These are phyloP conservation scores for Mormyrops boulengeri DNA, from an alignment of 2,797 vertebrate genomes.

Conservation along the genomic window DNA sequence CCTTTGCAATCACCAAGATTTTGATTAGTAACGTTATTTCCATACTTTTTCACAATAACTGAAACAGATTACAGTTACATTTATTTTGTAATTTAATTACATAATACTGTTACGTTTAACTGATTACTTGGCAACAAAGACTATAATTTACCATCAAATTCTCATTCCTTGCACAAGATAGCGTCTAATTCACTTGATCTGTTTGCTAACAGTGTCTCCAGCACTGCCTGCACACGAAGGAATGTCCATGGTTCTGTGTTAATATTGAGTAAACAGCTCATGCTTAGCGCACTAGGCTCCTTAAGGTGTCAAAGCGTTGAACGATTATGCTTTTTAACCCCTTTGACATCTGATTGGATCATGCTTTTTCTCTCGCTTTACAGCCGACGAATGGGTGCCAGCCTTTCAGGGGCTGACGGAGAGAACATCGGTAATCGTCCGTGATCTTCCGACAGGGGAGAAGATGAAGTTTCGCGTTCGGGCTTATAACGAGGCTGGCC, in stretches of 20 bases:
- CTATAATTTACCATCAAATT: neutral
- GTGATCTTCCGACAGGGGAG: conserved; percentile 79
- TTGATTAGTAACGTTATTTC: neutral
- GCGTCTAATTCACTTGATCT: neutral
- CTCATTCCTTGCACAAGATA: neutral
- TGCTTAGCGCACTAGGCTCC: neutral
- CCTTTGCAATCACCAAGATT: neutral
- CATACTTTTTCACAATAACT: neutral
- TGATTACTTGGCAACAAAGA: neutral
- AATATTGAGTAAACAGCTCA: neutral
- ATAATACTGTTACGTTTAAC: neutral
- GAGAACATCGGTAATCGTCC: conserved; percentile 66
- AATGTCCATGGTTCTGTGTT: neutral
- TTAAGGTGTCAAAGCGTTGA: neutral
- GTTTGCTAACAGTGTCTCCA: neutral
- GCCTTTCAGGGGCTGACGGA: conserved; percentile 78
- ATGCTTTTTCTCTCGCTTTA: neutral
- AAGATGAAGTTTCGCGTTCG: conserved; percentile 83
- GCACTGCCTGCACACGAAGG: neutral
- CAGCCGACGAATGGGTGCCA: conserved; percentile 79
- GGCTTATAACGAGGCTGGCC: conserved; percentile 83
- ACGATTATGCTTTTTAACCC: neutral
- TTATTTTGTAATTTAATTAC: neutral
- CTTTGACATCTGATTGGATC: neutral
- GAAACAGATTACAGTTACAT: neutral